Conservation (phyloP, 2,888 invertebrate genomes). For the Papilio elwesi region DNA sequence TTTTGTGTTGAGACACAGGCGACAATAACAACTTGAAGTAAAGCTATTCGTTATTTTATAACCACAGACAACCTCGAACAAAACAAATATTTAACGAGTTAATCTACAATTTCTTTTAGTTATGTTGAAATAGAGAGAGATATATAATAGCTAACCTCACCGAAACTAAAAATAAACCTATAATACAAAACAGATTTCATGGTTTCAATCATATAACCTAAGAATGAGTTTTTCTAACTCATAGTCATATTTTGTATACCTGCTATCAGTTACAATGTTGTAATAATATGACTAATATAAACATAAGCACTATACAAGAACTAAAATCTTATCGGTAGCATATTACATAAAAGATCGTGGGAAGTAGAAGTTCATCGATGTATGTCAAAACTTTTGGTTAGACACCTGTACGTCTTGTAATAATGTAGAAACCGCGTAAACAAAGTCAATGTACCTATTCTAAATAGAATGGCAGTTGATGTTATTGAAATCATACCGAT, state of each 20-base stretch:
- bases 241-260: no score
- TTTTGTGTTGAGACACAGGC: slow-evolving; percentile 58
- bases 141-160: no score
- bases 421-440: slow-evolving; percentile 1
- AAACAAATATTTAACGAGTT: slow-evolving; percentile 4
- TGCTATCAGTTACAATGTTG: no score
- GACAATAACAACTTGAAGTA: slow-evolving; percentile 36
- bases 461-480: background rate
- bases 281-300: no score
- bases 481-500: background rate
- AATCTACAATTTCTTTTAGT: background rate
- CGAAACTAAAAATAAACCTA: no score
- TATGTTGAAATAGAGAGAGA: background rate
- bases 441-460: background rate
- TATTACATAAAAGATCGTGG: slow-evolving; percentile 13
- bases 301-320: no score
- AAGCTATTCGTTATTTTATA: slow-evolving; percentile 14
- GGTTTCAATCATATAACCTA: no score
- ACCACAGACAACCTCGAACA: slow-evolving; percentile 1
- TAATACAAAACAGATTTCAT: no score
- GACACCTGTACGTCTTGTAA: slow-evolving; percentile 7
- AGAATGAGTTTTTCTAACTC: no score
- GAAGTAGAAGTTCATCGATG: background rate
- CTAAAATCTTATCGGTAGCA: no score
- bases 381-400: slow-evolving; percentile 10